phyloP scores from a whole-genome alignment of 2,888 invertebrate species.

The Aphrophora alni region DNA sequence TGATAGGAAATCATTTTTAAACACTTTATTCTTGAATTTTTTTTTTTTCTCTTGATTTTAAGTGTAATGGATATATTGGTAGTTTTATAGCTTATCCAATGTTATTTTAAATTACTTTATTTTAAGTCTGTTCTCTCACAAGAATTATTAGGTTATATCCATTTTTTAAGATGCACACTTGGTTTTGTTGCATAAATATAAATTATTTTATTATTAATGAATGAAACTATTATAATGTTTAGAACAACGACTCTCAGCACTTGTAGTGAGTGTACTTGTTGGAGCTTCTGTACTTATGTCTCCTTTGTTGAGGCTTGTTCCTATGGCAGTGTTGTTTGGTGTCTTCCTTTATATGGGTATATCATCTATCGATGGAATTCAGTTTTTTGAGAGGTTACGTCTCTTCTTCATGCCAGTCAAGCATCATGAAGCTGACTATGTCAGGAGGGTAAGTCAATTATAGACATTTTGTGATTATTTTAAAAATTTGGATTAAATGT shows the following conservation, averaged over 20 bases:
- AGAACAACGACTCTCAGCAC: conserved; percentile 86
- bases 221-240: conserved; percentile 49
- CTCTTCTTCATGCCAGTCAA: conserved; percentile 94
- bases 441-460: conserved; percentile 73
- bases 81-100: too few species aligned
- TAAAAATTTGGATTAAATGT: neutral
- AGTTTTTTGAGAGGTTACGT: conserved; percentile 88
- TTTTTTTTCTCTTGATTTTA: too few species aligned
- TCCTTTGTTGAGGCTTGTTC: conserved; percentile 79
- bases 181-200: too few species aligned
- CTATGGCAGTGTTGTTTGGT: conserved; percentile 96
- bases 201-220: too few species aligned
- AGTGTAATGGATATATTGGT: too few species aligned
- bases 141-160: too few species aligned
- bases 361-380: conserved; percentile 92
- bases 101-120: too few species aligned
- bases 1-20: too few species aligned
- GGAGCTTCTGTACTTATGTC: conserved; percentile 87
- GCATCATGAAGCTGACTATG: conserved; percentile 92
- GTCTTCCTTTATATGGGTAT: conserved; percentile 98
- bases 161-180: too few species aligned
- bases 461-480: too few species aligned
- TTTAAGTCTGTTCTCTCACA: too few species aligned
- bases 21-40: too few species aligned
- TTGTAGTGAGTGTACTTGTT: conserved; percentile 79